A percentile compares a stretch with the other conserved stretches of the same genome.
Evolutionary conservation across 2,797 vertebrate genomes (phyloP).

Genomic region (Scyliorhinus canicula): DNA sequence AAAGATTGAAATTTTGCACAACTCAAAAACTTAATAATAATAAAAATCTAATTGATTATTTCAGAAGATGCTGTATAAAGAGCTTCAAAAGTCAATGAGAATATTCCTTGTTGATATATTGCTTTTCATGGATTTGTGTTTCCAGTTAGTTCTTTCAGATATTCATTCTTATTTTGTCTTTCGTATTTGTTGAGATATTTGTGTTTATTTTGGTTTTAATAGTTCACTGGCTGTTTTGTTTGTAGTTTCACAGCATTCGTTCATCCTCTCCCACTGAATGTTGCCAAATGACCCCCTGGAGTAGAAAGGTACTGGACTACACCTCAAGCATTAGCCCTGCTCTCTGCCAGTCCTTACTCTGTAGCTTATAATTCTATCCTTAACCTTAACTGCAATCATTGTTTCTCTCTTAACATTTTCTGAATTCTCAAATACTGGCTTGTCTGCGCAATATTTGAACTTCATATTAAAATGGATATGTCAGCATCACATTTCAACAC

Average conservation of each 20-base stretch:
- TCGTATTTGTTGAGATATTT: constrained; percentile 3
- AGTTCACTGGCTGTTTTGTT: constrained; percentile 57
- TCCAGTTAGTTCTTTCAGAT: constrained; percentile 24
- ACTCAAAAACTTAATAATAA: not conserved
- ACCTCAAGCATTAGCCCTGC: not conserved
- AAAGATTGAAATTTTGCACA: not conserved
- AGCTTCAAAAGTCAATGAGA: not conserved
- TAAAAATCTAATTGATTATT: not conserved
- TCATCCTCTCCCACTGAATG: constrained; percentile 90
- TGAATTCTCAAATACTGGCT: not conserved
- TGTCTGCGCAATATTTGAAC: not conserved
- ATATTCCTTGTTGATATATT: not conserved
- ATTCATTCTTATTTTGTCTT: constrained; percentile 8
- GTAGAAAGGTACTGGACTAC: constrained; percentile 88
- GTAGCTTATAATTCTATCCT: not conserved
- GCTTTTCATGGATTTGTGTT: not conserved
- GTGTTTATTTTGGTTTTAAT: constrained; percentile 8
- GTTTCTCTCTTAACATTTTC: not conserved
- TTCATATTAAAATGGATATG: not conserved
- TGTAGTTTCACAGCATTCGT: constrained; percentile 85
- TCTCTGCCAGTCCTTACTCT: not conserved
- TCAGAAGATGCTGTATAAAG: not conserved
- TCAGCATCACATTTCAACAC: not conserved
- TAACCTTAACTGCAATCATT: not conserved
- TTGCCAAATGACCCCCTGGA: constrained; percentile 95